A percentile compares a stretch with the other conserved stretches of the same genome.
phyloP scores from a whole-genome alignment of 2,113 vertebrate genomes.

The Bubalus kerabau region DNA sequence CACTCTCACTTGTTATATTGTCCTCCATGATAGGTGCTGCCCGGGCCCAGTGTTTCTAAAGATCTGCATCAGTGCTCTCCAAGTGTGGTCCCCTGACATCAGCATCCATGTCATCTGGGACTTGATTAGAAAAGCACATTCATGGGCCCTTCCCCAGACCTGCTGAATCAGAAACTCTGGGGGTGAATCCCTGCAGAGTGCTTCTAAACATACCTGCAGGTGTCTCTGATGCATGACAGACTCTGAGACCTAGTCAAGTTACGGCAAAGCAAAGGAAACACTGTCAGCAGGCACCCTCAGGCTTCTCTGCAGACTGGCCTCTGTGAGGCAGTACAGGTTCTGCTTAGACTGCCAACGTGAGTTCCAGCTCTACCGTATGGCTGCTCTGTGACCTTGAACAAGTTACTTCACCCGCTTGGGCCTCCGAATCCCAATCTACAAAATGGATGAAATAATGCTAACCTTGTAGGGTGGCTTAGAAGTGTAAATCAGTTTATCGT shows the following conservation, averaged over 20 bases:
- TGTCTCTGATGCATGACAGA: rapidly evolving
- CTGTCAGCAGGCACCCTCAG: rapidly evolving
- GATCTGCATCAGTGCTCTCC: not conserved
- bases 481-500: no score
- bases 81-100: not conserved
- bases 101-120: not conserved
- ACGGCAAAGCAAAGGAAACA: not conserved
- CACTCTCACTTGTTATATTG: not conserved
- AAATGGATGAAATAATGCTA: not conserved
- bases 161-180: not conserved
- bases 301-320: not conserved
- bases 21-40: not conserved
- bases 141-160: not conserved
- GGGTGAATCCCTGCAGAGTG: not conserved
- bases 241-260: not conserved
- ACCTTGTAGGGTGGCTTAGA: not conserved
- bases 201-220: not conserved
- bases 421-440: not conserved
- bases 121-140: not conserved
- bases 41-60: not conserved
- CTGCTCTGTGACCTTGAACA: not conserved
- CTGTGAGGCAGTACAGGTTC: not conserved
- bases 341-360: not conserved
- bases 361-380: not conserved
- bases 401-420: not conserved